phyloP scores from a whole-genome alignment of 2,797 vertebrate species.

The Dryobates pubescens region DNA sequence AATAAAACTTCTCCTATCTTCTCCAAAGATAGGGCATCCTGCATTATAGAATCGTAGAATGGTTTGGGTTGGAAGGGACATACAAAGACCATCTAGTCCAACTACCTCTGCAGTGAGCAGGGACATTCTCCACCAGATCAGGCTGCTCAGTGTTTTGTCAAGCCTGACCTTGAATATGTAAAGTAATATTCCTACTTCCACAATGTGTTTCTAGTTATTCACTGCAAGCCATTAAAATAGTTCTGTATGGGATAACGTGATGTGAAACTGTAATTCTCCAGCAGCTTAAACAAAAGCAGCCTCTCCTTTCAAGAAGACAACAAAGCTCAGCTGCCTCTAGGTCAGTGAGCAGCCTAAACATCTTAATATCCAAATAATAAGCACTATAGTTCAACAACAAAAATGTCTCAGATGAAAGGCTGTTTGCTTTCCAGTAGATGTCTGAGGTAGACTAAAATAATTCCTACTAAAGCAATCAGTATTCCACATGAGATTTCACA shows the following conservation, averaged over 20 bases:
- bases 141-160: no score
- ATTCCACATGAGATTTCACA: constrained; percentile 62
- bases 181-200: neutral
- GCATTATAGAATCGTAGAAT: no score
- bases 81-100: no score
- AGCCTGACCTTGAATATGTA: neutral
- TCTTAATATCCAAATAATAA: constrained; percentile 12
- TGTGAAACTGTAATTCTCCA: neutral
- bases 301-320: neutral
- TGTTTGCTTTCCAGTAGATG: neutral
- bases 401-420: neutral
- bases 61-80: no score
- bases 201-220: neutral
- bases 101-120: no score
- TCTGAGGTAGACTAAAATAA: constrained; percentile 29
- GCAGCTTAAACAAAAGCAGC: neutral
- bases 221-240: neutral
- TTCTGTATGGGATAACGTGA: neutral
- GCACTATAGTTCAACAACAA: neutral
- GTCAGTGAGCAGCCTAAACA: neutral
- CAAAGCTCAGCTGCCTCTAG: neutral
- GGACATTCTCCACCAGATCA: no score
- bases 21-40: neutral
- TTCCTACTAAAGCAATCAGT: constrained; percentile 59
- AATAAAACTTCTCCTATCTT: neutral